Evolutionary conservation across 2,113 vertebrate species (phyloP).

Genomic region (Pluvianellus socialis): DNA sequence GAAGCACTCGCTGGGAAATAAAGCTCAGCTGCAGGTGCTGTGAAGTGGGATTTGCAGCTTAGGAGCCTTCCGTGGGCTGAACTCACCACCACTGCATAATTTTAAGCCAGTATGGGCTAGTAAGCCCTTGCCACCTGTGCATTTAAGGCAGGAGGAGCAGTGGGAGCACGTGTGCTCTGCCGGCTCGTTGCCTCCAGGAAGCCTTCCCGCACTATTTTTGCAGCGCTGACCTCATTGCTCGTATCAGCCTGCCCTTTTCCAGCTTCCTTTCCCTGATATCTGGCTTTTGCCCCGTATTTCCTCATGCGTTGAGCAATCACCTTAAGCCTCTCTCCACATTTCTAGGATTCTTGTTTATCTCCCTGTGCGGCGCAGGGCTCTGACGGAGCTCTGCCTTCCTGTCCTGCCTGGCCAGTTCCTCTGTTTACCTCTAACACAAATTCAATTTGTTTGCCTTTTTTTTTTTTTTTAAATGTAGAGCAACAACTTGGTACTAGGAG

Average conservation of each 20-base stretch:
- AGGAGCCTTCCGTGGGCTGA: background rate
- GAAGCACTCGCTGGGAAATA: background rate
- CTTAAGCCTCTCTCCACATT: constrained; percentile 43
- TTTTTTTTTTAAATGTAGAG: background rate
- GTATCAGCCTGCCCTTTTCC: constrained; percentile 33
- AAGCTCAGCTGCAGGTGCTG: background rate
- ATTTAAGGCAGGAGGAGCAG: background rate
- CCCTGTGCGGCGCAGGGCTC: rapidly evolving
- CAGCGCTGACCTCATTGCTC: background rate
- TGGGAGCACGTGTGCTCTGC: rapidly evolving
- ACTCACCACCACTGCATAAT: background rate
- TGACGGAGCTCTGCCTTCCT: constrained; percentile 6
- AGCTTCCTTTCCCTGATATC: constrained; percentile 52
- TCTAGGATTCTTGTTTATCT: constrained; percentile 54
- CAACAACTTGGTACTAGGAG: background rate
- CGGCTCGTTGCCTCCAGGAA: background rate
- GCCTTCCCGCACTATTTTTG: constrained; percentile 37
- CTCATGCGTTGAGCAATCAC: constrained; percentile 9
- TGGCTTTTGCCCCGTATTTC: constrained; percentile 52
- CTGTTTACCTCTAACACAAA: constrained; percentile 35
- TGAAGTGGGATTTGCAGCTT: background rate
- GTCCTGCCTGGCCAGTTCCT: constrained; percentile 28
- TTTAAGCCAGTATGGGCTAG: background rate
- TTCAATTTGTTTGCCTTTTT: background rate
- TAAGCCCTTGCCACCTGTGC: background rate